Conservation (phyloP, 2,888 invertebrate species). For the Drosophila suboccidentalis region DNA sequence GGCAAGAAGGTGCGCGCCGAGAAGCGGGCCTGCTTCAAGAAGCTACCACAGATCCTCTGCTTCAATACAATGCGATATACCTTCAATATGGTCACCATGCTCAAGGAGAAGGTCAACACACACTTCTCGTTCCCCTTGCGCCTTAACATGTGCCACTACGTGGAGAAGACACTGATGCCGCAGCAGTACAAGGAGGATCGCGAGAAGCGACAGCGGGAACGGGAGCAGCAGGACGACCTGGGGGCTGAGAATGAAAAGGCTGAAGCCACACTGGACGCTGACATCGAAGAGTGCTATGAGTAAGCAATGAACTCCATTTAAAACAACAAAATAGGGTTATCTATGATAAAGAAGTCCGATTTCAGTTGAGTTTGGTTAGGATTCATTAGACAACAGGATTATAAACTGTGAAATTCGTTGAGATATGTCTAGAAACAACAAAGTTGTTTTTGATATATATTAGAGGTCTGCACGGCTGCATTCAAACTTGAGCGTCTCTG, state of each 20-base stretch:
- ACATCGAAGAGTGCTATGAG: conserved; percentile 91
- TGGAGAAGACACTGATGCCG: conserved; percentile 96
- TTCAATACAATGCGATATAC: conserved; percentile 99
- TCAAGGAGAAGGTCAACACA: conserved; percentile 98
- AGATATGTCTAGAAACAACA: background rate
- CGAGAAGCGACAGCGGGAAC: conserved; percentile 85
- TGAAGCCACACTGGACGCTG: conserved; percentile 83
- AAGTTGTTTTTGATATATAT: too few species aligned
- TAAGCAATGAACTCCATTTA: conserved; percentile 85
- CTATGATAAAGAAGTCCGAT: too few species aligned
- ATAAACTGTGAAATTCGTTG: too few species aligned
- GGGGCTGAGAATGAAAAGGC: conserved; percentile 68
- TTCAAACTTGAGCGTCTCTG: too few species aligned
- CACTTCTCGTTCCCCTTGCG: conserved; percentile 98
- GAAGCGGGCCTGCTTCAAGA: conserved; percentile 97
- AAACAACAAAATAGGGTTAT: too few species aligned
- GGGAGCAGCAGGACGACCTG: conserved; percentile 69
- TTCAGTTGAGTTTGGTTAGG: too few species aligned
- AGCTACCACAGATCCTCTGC: conserved; percentile 95
- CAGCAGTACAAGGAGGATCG: conserved; percentile 93
- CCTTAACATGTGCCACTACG: conserved; percentile 97
- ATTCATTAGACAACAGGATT: too few species aligned
- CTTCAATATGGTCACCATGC: conserved; percentile 98
- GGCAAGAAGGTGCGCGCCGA: conserved; percentile 98
- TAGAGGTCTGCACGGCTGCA: too few species aligned